Evolutionary conservation across 2,797 vertebrate species (phyloP).

Genomic region (Galaxias olidus): DNA sequence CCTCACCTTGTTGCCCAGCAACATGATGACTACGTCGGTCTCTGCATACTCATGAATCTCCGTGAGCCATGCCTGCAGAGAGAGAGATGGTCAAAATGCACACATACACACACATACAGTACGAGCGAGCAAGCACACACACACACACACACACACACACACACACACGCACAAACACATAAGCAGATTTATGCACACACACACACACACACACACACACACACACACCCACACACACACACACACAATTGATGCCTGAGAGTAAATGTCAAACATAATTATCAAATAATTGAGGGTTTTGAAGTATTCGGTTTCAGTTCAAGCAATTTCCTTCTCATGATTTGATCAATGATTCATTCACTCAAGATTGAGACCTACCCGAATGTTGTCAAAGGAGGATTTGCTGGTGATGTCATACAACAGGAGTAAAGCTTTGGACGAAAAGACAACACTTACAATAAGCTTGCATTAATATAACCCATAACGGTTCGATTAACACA

Average conservation of each 20-base stretch:
- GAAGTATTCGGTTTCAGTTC: neutral
- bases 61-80: conserved; percentile 88
- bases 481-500: neutral
- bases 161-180: neutral
- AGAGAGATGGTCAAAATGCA: conserved; percentile 13
- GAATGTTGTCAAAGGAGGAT: conserved; percentile 90
- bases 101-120: conserved; percentile 7
- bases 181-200: neutral
- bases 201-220: too few species aligned
- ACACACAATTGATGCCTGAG: too few species aligned
- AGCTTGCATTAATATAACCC: neutral
- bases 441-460: neutral
- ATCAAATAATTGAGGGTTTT: too few species aligned
- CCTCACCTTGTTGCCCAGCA: conserved; percentile 96
- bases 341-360: neutral
- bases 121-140: neutral
- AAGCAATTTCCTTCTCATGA: conserved; percentile 1
- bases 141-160: conserved; percentile 2
- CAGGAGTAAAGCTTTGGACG: conserved; percentile 75
- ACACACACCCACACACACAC: neutral
- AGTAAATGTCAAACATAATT: too few species aligned
- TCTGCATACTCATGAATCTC: conserved; percentile 96
- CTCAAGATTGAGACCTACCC: conserved; percentile 69
- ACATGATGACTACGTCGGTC: conserved; percentile 94
- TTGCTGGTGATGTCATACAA: conserved; percentile 89